Percentiles rank a stretch among this genome's conserved stretches.
Conservation (phyloP, 1,140 invertebrate genomes). For the Rhopalosiphum padi region DNA sequence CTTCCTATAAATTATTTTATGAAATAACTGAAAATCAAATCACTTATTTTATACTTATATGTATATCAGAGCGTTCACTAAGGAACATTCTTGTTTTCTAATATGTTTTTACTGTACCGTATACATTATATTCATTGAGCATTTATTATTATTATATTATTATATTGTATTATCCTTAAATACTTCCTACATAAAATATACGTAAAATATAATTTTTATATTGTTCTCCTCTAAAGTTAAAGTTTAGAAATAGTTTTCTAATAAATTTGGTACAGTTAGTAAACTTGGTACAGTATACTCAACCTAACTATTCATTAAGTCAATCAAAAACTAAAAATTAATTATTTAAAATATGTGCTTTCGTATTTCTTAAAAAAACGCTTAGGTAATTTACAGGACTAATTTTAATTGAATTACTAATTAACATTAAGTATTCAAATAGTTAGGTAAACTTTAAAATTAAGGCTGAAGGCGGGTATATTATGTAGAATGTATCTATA, state of each 20-base stretch:
- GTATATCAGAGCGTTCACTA: background rate
- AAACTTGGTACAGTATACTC: background rate
- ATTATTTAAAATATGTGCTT: no score
- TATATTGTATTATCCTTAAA: no score
- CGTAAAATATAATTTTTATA: no score
- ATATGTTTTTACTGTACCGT: background rate
- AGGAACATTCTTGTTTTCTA: background rate
- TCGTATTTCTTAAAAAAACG: background rate
- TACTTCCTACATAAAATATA: no score
- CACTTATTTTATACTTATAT: no score
- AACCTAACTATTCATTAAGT: background rate
- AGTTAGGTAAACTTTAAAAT: background rate
- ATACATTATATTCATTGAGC: background rate
- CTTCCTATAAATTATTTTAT: background rate
- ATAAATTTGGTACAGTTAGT: background rate
- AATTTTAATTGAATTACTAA: background rate
- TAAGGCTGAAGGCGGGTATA: background rate
- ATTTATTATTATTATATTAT: no score
- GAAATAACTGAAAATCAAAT: background rate
- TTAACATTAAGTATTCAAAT: background rate
- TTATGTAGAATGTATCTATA: background rate
- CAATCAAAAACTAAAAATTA: background rate
- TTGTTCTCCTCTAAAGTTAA: no score
- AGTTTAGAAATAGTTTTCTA: no score
- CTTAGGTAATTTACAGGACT: background rate